Base-by-base conservation (phyloP, 2,113 vertebrate genomes). In the Neodontobutis hainanensis region DNA sequence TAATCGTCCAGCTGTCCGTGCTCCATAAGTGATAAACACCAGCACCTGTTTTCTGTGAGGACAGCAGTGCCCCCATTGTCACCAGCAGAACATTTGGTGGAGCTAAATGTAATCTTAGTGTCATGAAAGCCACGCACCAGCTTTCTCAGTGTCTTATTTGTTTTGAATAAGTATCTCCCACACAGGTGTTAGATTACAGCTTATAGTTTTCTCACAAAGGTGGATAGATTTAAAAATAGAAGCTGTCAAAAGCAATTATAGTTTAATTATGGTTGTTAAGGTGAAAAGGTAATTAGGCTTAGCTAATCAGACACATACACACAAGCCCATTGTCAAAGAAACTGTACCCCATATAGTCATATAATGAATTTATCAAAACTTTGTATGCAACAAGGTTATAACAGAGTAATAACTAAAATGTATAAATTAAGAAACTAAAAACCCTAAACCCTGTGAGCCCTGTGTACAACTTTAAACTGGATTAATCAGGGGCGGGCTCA, bases 41-140 rank as follows among this genome's bases (percentile, higher is more conserved):
- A 38, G 62, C 87, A 87, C 83, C 83, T 89, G 88, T 87, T 88
- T 52, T 67, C 63, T 48, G 51, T 14, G 19, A 59, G 15, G 68
- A 75, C 58, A 35, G 44, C 61, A 34, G 42, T 50, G 69, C 16
- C 59, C 44, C 44, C 34, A 61, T 64, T 57, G 44, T 15, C 36
- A 60, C 48, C 12, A 43, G n/a, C 15, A 58, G 50, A 60, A 62
- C 63, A 67, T 68, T 59, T 50, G 45, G 75, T 73, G 14, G 15
- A 4, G 7, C 32, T 44, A 15, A 82, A 58, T 62, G 10, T 63
- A 47, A 40, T 14, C 34, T 0, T 48, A 46, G 58, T 45, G 5
- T 19, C 12, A 36, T 15, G 53, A 50, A 50, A 50, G 48, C 27
- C 15, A 11, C 44, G 32, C 27, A 6, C 32, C 12, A 14, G 51